These are phyloP conservation scores for Watsonalla binaria DNA, from an alignment of 2,888 invertebrate species.

Conservation along the genomic window DNA sequence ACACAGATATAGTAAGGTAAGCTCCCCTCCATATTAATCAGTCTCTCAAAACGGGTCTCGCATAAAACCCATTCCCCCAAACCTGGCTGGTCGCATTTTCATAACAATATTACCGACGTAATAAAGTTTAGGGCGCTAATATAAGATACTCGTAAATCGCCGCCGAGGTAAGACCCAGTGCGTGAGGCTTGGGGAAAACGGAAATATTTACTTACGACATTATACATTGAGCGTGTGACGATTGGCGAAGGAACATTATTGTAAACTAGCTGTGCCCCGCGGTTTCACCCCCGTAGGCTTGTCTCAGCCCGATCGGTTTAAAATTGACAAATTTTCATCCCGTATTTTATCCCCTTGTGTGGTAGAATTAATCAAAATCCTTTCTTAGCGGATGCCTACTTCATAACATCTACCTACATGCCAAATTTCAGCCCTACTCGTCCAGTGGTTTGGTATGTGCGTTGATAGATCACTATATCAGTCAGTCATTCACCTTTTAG, in stretches of 20 bases:
- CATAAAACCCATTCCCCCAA: conserved; percentile 1
- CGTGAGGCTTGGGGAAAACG: conserved; percentile 18
- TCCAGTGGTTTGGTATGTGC: too few species aligned
- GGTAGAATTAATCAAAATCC: too few species aligned
- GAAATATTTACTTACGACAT: not conserved
- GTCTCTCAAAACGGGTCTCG: not conserved
- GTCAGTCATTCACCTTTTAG: too few species aligned
- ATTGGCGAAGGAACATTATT: not conserved
- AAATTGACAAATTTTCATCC: too few species aligned
- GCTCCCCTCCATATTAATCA: conserved; percentile 1
- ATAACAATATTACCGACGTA: conserved; percentile 44
- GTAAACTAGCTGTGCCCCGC: too few species aligned
- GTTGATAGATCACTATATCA: too few species aligned
- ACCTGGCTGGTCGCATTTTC: conserved; percentile 26
- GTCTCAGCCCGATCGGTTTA: too few species aligned
- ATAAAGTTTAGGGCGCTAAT: conserved; percentile 48
- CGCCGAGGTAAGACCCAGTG: conserved; percentile 18
- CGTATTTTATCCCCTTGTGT: too few species aligned
- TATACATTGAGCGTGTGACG: not conserved
- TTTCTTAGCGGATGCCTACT: too few species aligned
- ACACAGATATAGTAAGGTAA: not conserved
- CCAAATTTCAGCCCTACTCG: too few species aligned
- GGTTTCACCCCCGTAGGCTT: too few species aligned
- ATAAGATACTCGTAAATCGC: conserved; percentile 40
- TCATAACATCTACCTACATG: too few species aligned